These are phyloP conservation scores for Cygnus buccinator DNA, from an alignment of 2,113 vertebrate species.

Conservation along the genomic window DNA sequence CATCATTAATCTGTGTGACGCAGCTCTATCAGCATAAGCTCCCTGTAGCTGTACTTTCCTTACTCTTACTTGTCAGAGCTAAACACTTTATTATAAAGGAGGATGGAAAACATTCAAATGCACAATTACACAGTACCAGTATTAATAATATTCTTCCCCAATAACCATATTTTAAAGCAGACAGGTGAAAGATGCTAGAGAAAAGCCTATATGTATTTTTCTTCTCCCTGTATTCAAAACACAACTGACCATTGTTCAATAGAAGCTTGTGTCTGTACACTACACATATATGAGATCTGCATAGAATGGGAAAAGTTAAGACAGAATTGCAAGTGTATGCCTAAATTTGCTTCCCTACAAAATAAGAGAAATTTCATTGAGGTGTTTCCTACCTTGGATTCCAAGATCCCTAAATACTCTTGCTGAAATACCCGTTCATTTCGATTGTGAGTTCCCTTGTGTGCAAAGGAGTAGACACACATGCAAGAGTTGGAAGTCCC, in stretches of 20 bases:
- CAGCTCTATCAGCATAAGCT: neutral
- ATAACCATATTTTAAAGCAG: neutral
- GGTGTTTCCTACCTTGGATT: neutral
- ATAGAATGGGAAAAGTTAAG: neutral
- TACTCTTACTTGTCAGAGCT: neutral
- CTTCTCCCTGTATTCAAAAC: neutral
- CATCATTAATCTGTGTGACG: neutral
- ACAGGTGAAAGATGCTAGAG: neutral
- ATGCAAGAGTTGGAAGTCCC: neutral
- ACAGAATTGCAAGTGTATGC: neutral
- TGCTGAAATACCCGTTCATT: neutral
- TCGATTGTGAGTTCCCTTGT: neutral
- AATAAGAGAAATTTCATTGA: neutral
- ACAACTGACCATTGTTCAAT: neutral
- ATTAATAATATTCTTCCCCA: neutral
- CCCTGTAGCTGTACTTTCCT: neutral
- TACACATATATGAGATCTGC: neutral
- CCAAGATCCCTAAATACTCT: neutral
- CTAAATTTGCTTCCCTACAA: neutral
- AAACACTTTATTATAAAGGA: neutral
- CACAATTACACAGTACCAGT: neutral
- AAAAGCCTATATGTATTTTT: fast-evolving
- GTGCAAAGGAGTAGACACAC: neutral
- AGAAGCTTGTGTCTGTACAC: neutral
- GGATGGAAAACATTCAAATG: neutral